Evolutionary conservation across 2,888 invertebrate genomes (phyloP), one percentile per base, ranked within the genome.

Genomic region (Erannis defoliaria): DNA sequence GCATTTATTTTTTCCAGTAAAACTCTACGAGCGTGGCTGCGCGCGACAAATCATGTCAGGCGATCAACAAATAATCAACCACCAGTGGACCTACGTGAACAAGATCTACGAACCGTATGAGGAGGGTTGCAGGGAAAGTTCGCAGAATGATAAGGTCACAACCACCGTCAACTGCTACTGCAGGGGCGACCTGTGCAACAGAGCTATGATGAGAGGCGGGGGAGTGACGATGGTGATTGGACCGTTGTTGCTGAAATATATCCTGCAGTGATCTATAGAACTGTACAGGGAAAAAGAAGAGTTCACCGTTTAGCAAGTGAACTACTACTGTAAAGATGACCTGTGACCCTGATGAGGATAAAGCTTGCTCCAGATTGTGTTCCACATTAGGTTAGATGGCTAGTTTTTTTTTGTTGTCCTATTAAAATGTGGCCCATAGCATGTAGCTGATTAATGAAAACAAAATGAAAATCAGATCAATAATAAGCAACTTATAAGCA

Each of bases 141-240:
- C 94, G 65, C 94, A 94, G 6, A 66, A 61, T 1, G 90, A 94
- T n/a, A 89, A 94, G 12, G 88, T 92, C 1, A 93, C 94, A 1
- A 93, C 91, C 35, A 93, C 95, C 0, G 85, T 94, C 63, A 94
- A 95, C 75, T 97, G 97, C 78, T 97, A 96, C 79, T 97, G 97
- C 76, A 93, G 95, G 51, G 95, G 94, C 0, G 93, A 96, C 72
- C 85, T 95, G 33, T 97, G 97, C 78, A 97, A 97, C 80, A 80
- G 88, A 9, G 92, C 16, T 9, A 14, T 18, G 18, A 16, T 26
- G 50, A 49, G n/a, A 35, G 54, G 9, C 55, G 40, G 26, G 4
- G 26, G 12, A 14, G 9, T 40, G 18, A 21, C 40, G 21, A 14
- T 53, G 21, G 16, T 43, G 29, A 4, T 54, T 18, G 46, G 31